Evolutionary conservation across 2,888 invertebrate species (phyloP).

Genomic region (Oscheius myriophilus): DNA sequence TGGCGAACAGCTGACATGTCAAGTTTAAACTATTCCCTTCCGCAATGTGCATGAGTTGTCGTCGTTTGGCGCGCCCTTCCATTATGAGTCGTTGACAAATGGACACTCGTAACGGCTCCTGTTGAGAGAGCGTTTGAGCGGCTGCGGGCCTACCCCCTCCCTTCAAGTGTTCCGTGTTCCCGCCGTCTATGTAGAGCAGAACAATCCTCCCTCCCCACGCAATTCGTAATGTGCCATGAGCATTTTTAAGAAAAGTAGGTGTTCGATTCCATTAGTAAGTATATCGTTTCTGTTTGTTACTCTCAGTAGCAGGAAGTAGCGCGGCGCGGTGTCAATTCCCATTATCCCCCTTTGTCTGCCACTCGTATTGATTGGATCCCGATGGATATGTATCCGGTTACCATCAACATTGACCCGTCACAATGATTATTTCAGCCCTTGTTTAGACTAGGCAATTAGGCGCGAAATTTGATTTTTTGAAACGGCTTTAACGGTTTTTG

Average conservation of each 20-base stretch:
- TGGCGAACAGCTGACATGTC: constrained; percentile 7
- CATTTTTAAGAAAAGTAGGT: constrained; percentile 28
- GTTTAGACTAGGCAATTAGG: no score
- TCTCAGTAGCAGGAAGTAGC: no score
- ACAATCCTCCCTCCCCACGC: constrained; percentile 15
- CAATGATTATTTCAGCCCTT: no score
- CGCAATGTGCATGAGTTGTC: constrained; percentile 10
- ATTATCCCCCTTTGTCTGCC: no score
- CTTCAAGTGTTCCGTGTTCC: constrained; percentile 34
- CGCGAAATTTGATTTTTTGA: no score
- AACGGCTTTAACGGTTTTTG: no score
- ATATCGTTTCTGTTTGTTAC: not conserved
- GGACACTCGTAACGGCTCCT: constrained; percentile 39
- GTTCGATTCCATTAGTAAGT: not conserved
- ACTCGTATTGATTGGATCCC: no score
- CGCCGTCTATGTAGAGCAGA: constrained; percentile 13
- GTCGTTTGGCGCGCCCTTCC: constrained; percentile 37
- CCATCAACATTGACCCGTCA: no score
- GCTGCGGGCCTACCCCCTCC: constrained; percentile 23
- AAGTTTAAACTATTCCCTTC: constrained; percentile 25
- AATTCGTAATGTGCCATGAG: constrained; percentile 23
- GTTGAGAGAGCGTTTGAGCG: constrained; percentile 24
- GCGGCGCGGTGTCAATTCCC: no score
- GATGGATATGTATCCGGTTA: no score
- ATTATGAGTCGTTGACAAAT: constrained; percentile 52